Evolutionary conservation across 1,140 invertebrate species (phyloP), one percentile per base, ranked within the genome.

Genomic region (Scaptomyza graminum): DNA sequence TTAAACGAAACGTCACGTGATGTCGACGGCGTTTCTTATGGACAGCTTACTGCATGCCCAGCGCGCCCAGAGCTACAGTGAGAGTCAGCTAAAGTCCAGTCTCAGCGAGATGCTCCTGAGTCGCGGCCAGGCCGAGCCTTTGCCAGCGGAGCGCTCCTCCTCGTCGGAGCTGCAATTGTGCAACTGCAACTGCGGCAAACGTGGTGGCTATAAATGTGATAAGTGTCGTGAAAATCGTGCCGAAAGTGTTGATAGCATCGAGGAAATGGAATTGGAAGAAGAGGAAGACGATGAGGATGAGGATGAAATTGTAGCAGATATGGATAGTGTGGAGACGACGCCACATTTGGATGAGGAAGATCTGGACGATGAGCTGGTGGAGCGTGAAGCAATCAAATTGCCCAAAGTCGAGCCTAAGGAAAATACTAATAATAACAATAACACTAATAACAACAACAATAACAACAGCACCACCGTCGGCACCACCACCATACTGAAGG

Each of bases 171-270:
- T 63, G 31, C 31, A 34, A 15, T 43, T 70, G 49, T 76, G 49
- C 74, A 79, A 41, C 15, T 89, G 68, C 57, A 84, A 59, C 54
- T 83, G 60, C 56, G 74, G 41, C 51, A 90, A 88, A 65, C 81
- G 87, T 43, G 89, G 87, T 43, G 87, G 88, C 59, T 91, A 88
- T 46, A 87, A 91, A 66, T 92, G 91, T 89, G 85, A 90, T 83
- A 92, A 91, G 64, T 92, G 91, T 62, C 85, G 84, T 28, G 77
- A 80, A n/a, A 50, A 65, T 51, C 76, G 85, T 12, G 74, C 76
- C 25, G 84, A 89, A 44, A 90, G 82, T 75, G 85, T 90, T 15
- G 79, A 77, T 41, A 90, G 82, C 72, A 80, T 89, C 51, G 88
- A 80, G 52, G 82, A 90, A 50, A 82, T 80, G 56, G 78, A 90